Evolutionary conservation across 2,797 vertebrate genomes (phyloP).

Genomic region (Lindbergichthys nudifrons): DNA sequence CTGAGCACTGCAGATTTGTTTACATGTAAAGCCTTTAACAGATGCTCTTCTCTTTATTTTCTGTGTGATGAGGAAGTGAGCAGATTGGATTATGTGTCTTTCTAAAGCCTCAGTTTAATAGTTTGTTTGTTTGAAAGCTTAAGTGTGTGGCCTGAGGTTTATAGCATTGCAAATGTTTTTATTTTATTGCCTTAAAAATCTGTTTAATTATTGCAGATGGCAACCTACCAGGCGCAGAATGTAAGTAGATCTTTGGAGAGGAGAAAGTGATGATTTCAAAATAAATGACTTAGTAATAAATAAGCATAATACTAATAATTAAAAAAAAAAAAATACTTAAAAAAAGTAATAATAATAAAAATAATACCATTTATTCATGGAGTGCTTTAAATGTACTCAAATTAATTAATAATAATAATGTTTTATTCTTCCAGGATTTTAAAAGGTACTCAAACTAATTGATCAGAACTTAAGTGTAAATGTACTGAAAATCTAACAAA

Average conservation of each 20-base stretch:
- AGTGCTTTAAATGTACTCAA: too few relatives aligned
- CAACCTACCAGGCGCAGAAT: slow-evolving; percentile 24
- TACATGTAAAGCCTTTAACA: slow-evolving; percentile 36
- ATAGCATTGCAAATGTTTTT: slow-evolving; percentile 52
- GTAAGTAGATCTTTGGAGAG: slow-evolving; percentile 23
- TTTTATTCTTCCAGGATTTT: too few relatives aligned
- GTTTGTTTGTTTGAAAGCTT: slow-evolving; percentile 67
- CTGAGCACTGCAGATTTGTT: slow-evolving; percentile 18
- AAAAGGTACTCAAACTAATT: too few relatives aligned
- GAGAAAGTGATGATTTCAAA: slow-evolving; percentile 8
- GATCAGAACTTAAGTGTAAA: too few relatives aligned
- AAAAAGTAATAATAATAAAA: too few relatives aligned
- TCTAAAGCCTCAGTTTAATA: slow-evolving; percentile 53
- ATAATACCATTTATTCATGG: too few relatives aligned
- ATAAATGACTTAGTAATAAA: too few relatives aligned
- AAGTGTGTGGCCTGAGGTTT: slow-evolving; percentile 51
- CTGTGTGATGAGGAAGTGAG: slow-evolving; percentile 31
- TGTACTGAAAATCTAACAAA: too few relatives aligned
- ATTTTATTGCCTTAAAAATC: slow-evolving; percentile 60
- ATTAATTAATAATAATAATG: too few relatives aligned
- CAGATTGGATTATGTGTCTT: slow-evolving; percentile 64
- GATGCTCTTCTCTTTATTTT: slow-evolving; percentile 41
- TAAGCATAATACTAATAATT: too few relatives aligned
- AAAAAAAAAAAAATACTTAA: too few relatives aligned
- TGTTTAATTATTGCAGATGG: slow-evolving; percentile 63